Evolutionary conservation across 1,140 invertebrate species (phyloP).

Genomic region (Diprion similis): DNA sequence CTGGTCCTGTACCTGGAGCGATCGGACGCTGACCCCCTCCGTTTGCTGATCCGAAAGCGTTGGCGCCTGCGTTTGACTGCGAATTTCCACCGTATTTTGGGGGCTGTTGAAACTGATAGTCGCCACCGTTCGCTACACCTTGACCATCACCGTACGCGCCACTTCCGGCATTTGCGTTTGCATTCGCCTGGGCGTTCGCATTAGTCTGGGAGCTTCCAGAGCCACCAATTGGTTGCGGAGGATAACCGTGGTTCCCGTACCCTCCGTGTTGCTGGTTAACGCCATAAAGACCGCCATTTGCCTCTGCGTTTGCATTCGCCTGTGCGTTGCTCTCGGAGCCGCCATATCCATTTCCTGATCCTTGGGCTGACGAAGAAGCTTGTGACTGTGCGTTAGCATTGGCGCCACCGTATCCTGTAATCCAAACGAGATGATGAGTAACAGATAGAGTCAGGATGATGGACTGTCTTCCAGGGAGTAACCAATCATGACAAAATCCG

Average conservation of each 20-base stretch:
- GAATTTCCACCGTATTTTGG: slow-evolving; percentile 3
- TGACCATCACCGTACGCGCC: neutral
- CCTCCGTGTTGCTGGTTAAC: slow-evolving; percentile 1
- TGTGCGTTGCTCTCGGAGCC: neutral
- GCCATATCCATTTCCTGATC: neutral
- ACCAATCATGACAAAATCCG: too few species aligned
- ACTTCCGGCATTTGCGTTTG: neutral
- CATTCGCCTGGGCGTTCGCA: slow-evolving; percentile 11
- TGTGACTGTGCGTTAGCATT: slow-evolving; percentile 23
- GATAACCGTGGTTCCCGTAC: neutral
- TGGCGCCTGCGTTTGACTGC: slow-evolving; percentile 14
- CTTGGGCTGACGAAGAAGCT: neutral
- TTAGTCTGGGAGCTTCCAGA: neutral
- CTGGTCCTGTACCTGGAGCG: neutral
- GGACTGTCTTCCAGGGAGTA: too few species aligned
- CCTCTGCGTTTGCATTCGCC: slow-evolving; percentile 27
- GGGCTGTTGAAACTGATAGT: neutral
- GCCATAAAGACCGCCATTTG: neutral
- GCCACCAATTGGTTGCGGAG: slow-evolving; percentile 3
- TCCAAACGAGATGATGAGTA: neutral
- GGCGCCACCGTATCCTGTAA: slow-evolving; percentile 7
- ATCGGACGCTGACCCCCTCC: neutral
- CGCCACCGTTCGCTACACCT: neutral
- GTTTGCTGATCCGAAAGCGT: neutral
- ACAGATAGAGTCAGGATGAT: too few species aligned